A percentile compares a stretch with the other conserved stretches of the same genome.
Evolutionary conservation across 2,113 vertebrate species (phyloP).

Genomic region (Syrmaticus mikado): DNA sequence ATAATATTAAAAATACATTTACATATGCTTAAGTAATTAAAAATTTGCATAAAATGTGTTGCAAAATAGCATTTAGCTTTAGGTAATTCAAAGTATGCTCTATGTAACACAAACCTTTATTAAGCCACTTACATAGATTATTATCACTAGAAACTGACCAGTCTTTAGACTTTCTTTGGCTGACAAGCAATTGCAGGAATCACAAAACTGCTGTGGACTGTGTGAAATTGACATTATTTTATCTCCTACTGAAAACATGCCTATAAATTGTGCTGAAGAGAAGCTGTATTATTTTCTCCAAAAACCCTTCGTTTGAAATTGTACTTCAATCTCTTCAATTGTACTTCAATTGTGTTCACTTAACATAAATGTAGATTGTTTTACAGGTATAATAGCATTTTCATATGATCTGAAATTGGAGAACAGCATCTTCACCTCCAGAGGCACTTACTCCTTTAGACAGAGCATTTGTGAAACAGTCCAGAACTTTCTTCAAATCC

Average conservation of each 20-base stretch:
- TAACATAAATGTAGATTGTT: not conserved
- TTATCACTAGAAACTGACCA: not conserved
- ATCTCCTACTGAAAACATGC: conserved; percentile 23
- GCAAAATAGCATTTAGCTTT: not conserved
- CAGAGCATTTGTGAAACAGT: not conserved
- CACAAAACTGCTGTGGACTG: not conserved
- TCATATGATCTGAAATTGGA: not conserved
- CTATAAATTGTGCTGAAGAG: not conserved
- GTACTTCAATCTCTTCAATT: not conserved
- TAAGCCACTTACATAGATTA: conserved; percentile 1
- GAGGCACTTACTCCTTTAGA: not conserved
- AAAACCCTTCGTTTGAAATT: not conserved
- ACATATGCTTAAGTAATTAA: not conserved
- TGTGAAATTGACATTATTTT: conserved; percentile 5
- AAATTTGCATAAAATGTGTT: not conserved
- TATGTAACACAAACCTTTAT: not conserved
- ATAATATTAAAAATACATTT: not conserved
- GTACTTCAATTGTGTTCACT: not conserved
- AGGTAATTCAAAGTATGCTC: not conserved
- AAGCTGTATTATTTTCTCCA: not conserved
- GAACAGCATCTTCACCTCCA: not conserved
- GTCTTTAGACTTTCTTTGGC: conserved; percentile 29
- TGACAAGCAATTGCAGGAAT: conserved; percentile 40
- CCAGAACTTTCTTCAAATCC: not conserved
- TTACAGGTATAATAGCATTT: not conserved